Base-by-base conservation (phyloP, 2,888 invertebrate species). In the Mystacides longicornis region DNA sequence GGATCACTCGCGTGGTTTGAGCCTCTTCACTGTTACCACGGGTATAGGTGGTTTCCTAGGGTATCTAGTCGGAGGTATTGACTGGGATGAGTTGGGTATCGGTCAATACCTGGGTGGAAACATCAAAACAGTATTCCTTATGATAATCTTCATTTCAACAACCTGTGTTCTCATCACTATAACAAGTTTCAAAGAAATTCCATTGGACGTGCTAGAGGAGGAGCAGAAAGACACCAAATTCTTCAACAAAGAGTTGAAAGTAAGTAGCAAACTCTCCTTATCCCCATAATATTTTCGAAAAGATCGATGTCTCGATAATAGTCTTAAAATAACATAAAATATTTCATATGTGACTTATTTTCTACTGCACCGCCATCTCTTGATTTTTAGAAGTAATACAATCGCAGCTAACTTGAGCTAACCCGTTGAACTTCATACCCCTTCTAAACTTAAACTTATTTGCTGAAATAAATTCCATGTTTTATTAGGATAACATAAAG, bases 1-100 rank as follows among this genome's bases (percentile, higher is more conserved):
- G 63, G 83, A 84, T 66, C 83, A 84, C 63, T 73, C 80, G 0
- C 70, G 71, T 49, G 83, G 82, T 0, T 66, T 84, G 57, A 81
- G 81, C 57, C 80, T 78, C 45, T 84, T 83, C 64, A 81, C 83
- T 0, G 71, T 82, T 20, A 80, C 83, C 74, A 83, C 83, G 0
- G 83, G 83, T 1, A 65, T 82, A 1, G 83, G 83, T 1, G 83
- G 83, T 11, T 75, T 78, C 3, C 67, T 82, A 27, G 83, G 83
- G 1, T 84, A 83, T 66, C 69, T 77, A 18, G 68, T 80, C 55
- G 79, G 80, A 7, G 80, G 73, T 23, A 71, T 83, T 31, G 72
- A 83, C 64, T 83, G 83, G 83, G 78, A 80, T 62, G 65, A 67
- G 0, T 78, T 79, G 0, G 63, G 66, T n/a, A 66, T 79, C 37